Evolutionary conservation across 2,797 vertebrate species (phyloP).

Genomic region (Pogonophryne albipinna): DNA sequence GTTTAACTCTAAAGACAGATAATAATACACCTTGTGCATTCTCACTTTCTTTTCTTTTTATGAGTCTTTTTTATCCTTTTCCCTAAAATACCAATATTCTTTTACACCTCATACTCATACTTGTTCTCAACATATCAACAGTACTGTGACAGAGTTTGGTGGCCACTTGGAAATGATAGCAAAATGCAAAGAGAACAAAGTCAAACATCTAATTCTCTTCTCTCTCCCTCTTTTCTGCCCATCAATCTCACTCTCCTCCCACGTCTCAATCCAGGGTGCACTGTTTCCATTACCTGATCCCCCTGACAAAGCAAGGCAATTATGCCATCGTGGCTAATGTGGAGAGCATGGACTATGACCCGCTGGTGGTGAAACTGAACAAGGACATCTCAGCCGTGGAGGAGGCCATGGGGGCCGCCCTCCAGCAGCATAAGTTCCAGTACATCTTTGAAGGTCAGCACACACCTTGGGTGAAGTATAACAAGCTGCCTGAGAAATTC

Average conservation of each 20-base stretch:
- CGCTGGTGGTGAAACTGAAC: conserved; percentile 95
- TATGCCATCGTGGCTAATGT: conserved; percentile 98
- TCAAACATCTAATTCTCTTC: background rate
- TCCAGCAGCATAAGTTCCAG: conserved; percentile 99
- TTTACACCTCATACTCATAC: background rate
- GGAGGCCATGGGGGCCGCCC: conserved; percentile 93
- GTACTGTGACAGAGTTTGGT: background rate
- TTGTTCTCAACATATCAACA: conserved; percentile 11
- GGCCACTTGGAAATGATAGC: background rate
- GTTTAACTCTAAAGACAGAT: conserved; percentile 12
- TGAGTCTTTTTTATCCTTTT: background rate
- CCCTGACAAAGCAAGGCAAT: conserved; percentile 96
- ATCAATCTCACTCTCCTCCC: conserved; percentile 2
- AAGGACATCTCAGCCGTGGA: conserved; percentile 98
- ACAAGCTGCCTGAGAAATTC: background rate
- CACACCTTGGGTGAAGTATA: background rate
- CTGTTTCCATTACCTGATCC: conserved; percentile 98
- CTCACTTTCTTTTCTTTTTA: background rate
- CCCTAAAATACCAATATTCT: background rate
- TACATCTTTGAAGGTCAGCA: conserved; percentile 97
- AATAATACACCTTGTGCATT: conserved; percentile 9
- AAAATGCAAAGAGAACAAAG: background rate
- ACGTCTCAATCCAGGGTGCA: conserved; percentile 91
- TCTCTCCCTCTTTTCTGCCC: background rate
- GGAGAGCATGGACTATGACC: conserved; percentile 99